Evolutionary conservation across 2,113 vertebrate species (phyloP).

Genomic region (Takifugu bimaculatus): DNA sequence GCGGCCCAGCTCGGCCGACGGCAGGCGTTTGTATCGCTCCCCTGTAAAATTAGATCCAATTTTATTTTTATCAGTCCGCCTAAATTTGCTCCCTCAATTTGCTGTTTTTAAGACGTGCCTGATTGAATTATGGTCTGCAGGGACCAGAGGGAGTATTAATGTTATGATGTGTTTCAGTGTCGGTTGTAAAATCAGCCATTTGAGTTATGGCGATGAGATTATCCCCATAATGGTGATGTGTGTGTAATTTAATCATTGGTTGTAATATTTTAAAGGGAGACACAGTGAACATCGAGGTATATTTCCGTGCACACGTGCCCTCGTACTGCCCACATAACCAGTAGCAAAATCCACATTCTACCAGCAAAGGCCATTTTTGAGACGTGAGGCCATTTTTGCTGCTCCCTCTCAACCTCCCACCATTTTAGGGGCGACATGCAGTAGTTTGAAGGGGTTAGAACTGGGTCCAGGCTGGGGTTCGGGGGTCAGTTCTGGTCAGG

Average conservation of each 20-base stretch:
- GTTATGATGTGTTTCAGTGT: slow-evolving; percentile 52
- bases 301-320: background rate
- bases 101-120: slow-evolving; percentile 24
- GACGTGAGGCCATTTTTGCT: too few species aligned
- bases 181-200: slow-evolving; percentile 40
- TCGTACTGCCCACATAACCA: background rate
- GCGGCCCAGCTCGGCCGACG: slow-evolving; percentile 29
- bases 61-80: slow-evolving; percentile 6
- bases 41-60: slow-evolving; percentile 18
- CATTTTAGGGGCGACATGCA: too few species aligned
- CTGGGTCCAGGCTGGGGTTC: too few species aligned
- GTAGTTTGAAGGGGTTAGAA: too few species aligned
- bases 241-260: too few species aligned
- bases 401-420: too few species aligned
- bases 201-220: slow-evolving; percentile 51
- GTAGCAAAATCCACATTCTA: too few species aligned
- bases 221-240: background rate
- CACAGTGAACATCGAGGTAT: background rate
- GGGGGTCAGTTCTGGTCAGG: too few species aligned
- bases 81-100: too few species aligned
- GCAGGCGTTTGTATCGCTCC: too few species aligned
- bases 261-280: too few species aligned
- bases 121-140: slow-evolving; percentile 19
- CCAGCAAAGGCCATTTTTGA: too few species aligned
- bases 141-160: slow-evolving; percentile 55